Percentiles rank a stretch among this genome's conserved stretches.
These are phyloP conservation scores for Cheirogaleus medius DNA, from an alignment of 2,113 vertebrate species.

Conservation along the genomic window DNA sequence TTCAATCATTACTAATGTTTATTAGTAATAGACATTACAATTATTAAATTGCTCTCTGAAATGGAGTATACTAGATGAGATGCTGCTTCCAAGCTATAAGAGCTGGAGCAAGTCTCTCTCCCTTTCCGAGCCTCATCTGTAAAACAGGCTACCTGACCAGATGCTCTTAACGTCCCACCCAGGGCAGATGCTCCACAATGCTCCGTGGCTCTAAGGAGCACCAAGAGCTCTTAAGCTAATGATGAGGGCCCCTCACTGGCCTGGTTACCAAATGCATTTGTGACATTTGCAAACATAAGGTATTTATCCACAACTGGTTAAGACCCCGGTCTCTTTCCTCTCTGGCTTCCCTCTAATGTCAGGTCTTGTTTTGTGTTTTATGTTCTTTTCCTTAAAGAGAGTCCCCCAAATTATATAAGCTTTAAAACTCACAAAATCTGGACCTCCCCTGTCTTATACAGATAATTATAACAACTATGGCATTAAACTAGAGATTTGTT, in stretches of 20 bases:
- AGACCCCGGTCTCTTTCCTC: neutral
- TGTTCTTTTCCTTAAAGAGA: neutral
- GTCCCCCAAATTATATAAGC: neutral
- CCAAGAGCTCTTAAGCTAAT: neutral
- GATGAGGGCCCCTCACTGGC: neutral
- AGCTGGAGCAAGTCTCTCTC: neutral
- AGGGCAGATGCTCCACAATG: neutral
- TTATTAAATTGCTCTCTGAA: neutral
- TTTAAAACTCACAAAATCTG: neutral
- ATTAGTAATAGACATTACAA: neutral
- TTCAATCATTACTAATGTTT: neutral
- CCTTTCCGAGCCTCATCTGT: neutral
- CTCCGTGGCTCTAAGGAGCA: neutral
- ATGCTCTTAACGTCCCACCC: neutral
- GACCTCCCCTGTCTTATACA: neutral
- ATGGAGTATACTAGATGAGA: neutral
- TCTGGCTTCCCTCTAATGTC: neutral
- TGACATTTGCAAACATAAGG: neutral
- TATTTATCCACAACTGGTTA: neutral
- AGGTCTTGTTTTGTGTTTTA: neutral
- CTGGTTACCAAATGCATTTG: neutral
- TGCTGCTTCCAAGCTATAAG: neutral
- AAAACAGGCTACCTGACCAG: neutral
- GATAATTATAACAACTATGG: neutral
- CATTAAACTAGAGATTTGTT: neutral